These are phyloP conservation scores for Euwallacea fornicatus DNA, from an alignment of 1,140 invertebrate genomes.

Conservation along the genomic window DNA sequence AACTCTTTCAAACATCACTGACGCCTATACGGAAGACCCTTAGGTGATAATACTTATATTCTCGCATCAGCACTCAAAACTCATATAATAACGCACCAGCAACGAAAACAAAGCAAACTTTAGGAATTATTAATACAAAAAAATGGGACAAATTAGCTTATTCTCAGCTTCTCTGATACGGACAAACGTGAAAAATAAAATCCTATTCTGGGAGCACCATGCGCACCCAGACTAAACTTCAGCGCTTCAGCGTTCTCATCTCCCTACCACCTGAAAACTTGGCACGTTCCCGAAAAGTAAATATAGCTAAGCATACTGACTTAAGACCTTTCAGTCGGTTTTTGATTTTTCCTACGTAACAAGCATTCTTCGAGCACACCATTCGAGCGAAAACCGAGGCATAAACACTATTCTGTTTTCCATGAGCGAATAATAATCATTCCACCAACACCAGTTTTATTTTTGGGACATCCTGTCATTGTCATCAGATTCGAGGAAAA, in stretches of 20 bases:
- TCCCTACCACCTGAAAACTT: conserved; percentile 51
- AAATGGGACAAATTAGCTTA: too few species aligned
- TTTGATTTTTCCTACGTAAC: conserved; percentile 28
- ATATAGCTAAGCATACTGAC: conserved; percentile 51
- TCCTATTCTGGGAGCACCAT: background rate
- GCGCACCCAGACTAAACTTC: conserved; percentile 6
- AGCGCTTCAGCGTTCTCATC: conserved; percentile 5
- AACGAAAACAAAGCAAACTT: too few species aligned
- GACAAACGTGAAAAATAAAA: too few species aligned
- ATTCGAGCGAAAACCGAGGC: background rate
- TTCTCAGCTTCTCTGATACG: too few species aligned
- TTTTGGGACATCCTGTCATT: conserved; percentile 5
- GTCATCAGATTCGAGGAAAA: conserved; percentile 14
- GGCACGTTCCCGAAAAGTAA: conserved; percentile 53
- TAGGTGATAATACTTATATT: too few species aligned
- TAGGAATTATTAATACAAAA: too few species aligned
- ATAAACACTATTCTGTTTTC: too few species aligned
- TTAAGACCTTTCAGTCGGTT: conserved; percentile 33
- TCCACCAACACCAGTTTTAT: conserved; percentile 1
- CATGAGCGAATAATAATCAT: background rate
- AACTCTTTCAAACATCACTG: too few species aligned
- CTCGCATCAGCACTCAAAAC: too few species aligned
- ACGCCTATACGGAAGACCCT: too few species aligned
- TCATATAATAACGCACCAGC: too few species aligned
- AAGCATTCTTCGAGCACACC: conserved; percentile 45